A percentile compares a stretch with the other conserved stretches of the same genome.
These are phyloP conservation scores for Agrypnia vestita DNA, from an alignment of 1,140 invertebrate genomes.

Conservation along the genomic window DNA sequence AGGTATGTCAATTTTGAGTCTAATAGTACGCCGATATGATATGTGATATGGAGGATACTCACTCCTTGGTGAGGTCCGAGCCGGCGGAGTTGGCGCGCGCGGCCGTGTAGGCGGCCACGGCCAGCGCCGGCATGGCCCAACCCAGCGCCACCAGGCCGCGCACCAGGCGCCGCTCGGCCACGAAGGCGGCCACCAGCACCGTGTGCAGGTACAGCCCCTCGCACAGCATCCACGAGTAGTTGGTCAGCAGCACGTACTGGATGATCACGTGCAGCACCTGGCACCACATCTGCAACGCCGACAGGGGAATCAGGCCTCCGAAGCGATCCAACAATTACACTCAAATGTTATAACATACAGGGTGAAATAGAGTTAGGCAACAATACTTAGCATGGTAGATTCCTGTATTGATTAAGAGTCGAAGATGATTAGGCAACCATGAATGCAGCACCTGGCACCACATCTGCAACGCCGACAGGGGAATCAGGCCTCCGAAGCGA, in stretches of 20 bases:
- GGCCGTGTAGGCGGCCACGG: conserved; percentile 79
- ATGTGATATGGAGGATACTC: conserved; percentile 18
- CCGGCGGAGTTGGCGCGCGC: conserved; percentile 74
- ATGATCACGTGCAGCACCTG: conserved; percentile 87
- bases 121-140: conserved; percentile 86
- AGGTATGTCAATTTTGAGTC: too few relatives aligned
- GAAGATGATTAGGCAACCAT: too few relatives aligned
- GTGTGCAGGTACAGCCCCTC: conserved; percentile 96
- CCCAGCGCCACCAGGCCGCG: conserved; percentile 88
- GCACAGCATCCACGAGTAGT: conserved; percentile 97
- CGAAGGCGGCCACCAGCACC: conserved; percentile 91
- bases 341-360: too few relatives aligned
- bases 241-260: conserved; percentile 92
- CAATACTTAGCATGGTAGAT: too few relatives aligned
- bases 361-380: too few relatives aligned
- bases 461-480: too few relatives aligned
- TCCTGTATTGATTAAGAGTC: too few relatives aligned
- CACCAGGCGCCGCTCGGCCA: conserved; percentile 87
- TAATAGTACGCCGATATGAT: too few relatives aligned
- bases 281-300: conserved; percentile 81
- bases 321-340: too few relatives aligned
- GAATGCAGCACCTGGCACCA: too few relatives aligned
- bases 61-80: conserved; percentile 27
- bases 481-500: too few relatives aligned
- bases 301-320: too few relatives aligned